Percentiles rank a stretch among this genome's conserved stretches.
phyloP scores from a whole-genome alignment of 2,888 invertebrate species.

The Orgyia antiqua region DNA sequence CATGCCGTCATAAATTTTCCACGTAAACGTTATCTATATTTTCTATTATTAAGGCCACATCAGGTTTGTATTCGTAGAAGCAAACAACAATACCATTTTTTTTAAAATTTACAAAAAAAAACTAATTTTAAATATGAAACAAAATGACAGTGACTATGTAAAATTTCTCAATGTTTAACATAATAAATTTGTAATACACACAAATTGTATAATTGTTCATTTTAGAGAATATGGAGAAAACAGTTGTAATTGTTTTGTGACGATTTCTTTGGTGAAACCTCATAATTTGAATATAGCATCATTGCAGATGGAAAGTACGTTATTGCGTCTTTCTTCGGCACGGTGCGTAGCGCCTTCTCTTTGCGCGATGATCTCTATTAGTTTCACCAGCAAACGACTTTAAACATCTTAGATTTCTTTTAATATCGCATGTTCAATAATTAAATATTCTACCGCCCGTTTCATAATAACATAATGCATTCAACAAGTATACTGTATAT shows the following conservation, averaged over 20 bases:
- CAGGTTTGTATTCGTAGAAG: too few relatives aligned
- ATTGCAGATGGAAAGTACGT: conserved; percentile 53
- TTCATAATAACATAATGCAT: conserved; percentile 16
- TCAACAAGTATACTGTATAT: too few relatives aligned
- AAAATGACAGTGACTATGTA: too few relatives aligned
- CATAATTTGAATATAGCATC: conserved; percentile 46
- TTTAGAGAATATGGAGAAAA: conserved; percentile 9
- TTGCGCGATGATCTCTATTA: conserved; percentile 57
- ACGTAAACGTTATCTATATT: conserved; percentile 4
- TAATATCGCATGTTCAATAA: conserved; percentile 20
- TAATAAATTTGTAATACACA: too few relatives aligned
- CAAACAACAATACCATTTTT: too few relatives aligned
- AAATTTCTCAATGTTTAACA: too few relatives aligned
- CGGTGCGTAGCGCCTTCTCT: conserved; percentile 48
- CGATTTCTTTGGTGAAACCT: conserved; percentile 36
- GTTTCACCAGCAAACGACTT: conserved; percentile 50
- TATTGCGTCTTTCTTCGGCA: conserved; percentile 41
- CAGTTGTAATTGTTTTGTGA: conserved; percentile 28
- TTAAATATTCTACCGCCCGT: conserved; percentile 13
- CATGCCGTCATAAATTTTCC: conserved; percentile 20
- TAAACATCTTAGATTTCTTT: conserved; percentile 32
- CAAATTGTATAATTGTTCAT: too few relatives aligned
- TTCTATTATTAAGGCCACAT: conserved; percentile 11
- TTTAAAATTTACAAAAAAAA: too few relatives aligned
- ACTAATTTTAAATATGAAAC: too few relatives aligned